These are phyloP conservation scores for Acanthurus tractus DNA, from an alignment of 2,797 vertebrate species.

Conservation along the genomic window DNA sequence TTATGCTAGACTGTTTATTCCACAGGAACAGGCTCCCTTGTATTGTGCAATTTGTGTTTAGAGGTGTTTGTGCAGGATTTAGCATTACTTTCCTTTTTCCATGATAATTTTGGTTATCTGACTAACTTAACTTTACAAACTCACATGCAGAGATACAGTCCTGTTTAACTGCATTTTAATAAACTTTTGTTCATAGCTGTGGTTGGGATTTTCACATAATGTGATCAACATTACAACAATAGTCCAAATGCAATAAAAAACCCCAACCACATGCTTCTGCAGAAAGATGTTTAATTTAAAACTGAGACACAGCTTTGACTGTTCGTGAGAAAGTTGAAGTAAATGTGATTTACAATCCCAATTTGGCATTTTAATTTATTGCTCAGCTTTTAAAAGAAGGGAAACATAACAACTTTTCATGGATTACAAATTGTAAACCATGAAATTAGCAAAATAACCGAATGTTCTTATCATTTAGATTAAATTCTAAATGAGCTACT, in stretches of 20 bases:
- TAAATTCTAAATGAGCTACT: background rate
- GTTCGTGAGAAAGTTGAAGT: too few species aligned
- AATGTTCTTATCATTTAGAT: background rate
- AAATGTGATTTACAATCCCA: too few species aligned
- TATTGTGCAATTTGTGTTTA: constrained; percentile 14
- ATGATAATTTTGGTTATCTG: background rate
- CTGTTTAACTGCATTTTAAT: background rate
- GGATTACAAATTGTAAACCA: background rate
- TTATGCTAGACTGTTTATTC: too few species aligned
- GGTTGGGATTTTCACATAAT: background rate
- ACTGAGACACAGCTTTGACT: too few species aligned
- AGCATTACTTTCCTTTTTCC: background rate
- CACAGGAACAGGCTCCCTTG: background rate
- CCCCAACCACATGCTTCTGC: too few species aligned
- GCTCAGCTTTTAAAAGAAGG: too few species aligned
- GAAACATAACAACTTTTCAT: background rate
- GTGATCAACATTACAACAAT: too few species aligned
- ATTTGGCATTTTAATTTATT: too few species aligned
- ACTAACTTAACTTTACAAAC: background rate
- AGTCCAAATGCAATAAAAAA: too few species aligned
- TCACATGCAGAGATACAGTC: background rate
- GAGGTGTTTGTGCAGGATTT: background rate
- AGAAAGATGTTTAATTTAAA: too few species aligned
- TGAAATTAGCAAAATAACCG: background rate
- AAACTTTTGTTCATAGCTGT: background rate